phyloP scores from a whole-genome alignment of 2,888 invertebrate species.

The Amphipoea lucens region DNA sequence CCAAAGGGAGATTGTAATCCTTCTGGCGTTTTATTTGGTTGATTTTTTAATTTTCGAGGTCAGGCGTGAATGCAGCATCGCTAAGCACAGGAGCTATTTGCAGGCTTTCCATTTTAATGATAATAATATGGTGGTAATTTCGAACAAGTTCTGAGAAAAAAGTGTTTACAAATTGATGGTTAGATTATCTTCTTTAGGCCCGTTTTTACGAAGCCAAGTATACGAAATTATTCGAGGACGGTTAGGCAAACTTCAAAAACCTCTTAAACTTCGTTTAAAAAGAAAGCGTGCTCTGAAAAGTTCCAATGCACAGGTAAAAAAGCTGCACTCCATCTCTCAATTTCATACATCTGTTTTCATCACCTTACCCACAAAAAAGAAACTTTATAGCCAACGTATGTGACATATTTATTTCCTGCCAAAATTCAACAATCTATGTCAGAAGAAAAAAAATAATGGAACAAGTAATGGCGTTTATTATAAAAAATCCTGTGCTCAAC shows the following conservation, averaged over 20 bases:
- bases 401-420: conserved; percentile 39
- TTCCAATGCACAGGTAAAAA: conserved; percentile 19
- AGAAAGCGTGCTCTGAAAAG: background rate
- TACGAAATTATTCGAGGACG: background rate
- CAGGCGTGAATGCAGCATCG: background rate
- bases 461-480: conserved; percentile 33
- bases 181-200: background rate
- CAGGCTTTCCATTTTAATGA: background rate
- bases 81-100: background rate
- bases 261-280: background rate
- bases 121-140: background rate
- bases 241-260: background rate
- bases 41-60: conserved; percentile 8
- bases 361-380: conserved; percentile 18
- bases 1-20: conserved; percentile 13
- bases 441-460: conserved; percentile 10
- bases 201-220: background rate
- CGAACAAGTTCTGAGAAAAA: background rate
- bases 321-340: conserved; percentile 26
- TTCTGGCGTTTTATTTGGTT: conserved; percentile 14
- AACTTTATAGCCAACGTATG: conserved; percentile 13
- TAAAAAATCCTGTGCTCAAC: conserved; percentile 49
- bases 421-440: conserved; percentile 8
- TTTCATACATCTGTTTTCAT: conserved; percentile 35
- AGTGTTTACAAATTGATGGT: background rate